Conservation (phyloP, 2,113 vertebrate species). For the Scatophagus argus region DNA sequence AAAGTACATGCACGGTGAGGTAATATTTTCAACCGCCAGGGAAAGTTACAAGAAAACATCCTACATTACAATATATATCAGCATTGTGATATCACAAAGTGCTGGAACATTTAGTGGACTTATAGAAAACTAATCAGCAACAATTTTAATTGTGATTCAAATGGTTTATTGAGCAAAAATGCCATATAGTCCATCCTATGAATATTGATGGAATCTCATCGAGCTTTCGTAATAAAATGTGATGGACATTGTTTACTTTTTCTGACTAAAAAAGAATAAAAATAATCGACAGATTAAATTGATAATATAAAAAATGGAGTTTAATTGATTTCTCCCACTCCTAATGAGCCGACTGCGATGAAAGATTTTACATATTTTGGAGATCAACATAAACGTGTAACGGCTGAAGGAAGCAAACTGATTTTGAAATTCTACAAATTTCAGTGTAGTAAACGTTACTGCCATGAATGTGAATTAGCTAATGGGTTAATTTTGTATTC, state of each 20-base stretch:
- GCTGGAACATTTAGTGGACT: too few relatives aligned
- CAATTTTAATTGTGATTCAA: too few relatives aligned
- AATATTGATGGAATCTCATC: neutral
- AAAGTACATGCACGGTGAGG: too few relatives aligned
- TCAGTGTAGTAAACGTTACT: too few relatives aligned
- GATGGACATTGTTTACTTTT: neutral
- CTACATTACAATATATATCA: too few relatives aligned
- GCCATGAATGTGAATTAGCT: neutral
- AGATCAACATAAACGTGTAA: neutral
- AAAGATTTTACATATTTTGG: neutral
- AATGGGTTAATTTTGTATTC: neutral
- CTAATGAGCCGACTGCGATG: neutral
- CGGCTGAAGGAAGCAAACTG: neutral
- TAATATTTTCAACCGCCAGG: too few relatives aligned
- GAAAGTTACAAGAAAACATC: too few relatives aligned
- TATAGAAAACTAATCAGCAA: too few relatives aligned
- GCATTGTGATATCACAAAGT: too few relatives aligned
- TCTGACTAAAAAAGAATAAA: neutral
- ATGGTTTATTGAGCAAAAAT: too few relatives aligned
- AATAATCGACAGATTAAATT: neutral
- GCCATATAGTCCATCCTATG: too few relatives aligned
- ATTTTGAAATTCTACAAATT: neutral
- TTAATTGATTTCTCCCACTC: neutral
- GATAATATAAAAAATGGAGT: neutral
- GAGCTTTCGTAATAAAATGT: neutral